Base-by-base conservation (phyloP, 2,113 vertebrate genomes). In the Setophaga coronata region DNA sequence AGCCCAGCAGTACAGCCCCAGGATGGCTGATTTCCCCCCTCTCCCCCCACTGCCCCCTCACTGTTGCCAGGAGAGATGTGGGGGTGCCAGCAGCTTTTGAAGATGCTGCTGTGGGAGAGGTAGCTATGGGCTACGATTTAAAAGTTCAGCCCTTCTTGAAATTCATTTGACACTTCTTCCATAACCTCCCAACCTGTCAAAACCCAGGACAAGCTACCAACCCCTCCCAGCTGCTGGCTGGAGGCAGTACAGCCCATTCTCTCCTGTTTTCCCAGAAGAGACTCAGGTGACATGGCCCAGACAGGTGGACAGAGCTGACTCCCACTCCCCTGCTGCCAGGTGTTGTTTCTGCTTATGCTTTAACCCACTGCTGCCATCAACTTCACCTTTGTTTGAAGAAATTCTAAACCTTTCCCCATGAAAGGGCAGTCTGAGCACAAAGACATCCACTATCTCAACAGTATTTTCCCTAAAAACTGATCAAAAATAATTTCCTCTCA, bases 51-150 rank as follows among this genome's bases (percentile, higher is more conserved):
- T 92, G 53, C 76, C 76, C 76, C 82, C 92, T 92, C 80, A 23
- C 62, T 74, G 89, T 93, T 97, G 91, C 91, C 94, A 91, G 72
- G 88, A 95, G 90, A 85, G 89, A 89, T 15, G 66, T 92, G 92
- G 85, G 87, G 85, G 82, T 80, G 88, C 93, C 6, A 61, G 62
- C 62, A 79, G 78, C 31, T 43, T 60, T 38, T 2, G 1, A 36
- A 76, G 91, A 80, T 70, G 90, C 85, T 93, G 84, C 62, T 62
- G 72, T 43, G 47, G 61, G 53, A 87, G 89, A 85, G 24, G 11
- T 21, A 62, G 60, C 65, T 16, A 47, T 1, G 16, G 73, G 90
- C 84, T 91, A 33, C 0, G 1, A 28, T 48, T 48, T 58, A 31
- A 80, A 76, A 93, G 34, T 42, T 90, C 51, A 4, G 43, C 69